phyloP scores from a whole-genome alignment of 1,140 invertebrate genomes.

The Drosophila seguyi region DNA sequence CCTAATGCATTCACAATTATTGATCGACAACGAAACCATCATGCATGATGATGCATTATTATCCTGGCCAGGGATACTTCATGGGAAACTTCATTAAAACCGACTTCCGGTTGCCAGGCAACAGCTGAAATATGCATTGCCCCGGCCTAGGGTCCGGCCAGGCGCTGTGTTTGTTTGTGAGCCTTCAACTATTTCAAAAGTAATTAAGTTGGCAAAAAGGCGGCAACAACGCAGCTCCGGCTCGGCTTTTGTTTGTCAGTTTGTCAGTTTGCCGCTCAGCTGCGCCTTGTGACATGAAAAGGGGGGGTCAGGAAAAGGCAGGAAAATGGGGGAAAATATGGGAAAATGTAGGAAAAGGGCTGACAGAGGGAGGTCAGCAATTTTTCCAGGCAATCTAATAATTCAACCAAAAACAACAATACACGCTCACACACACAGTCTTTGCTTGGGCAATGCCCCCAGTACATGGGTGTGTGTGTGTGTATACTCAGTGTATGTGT shows the following conservation, averaged over 20 bases:
- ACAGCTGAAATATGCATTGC: slow-evolving; percentile 42
- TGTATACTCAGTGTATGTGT: slow-evolving; percentile 8
- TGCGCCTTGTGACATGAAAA: slow-evolving; percentile 1
- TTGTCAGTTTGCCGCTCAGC: slow-evolving; percentile 14
- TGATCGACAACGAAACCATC: not conserved
- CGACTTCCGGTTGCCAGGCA: slow-evolving; percentile 55
- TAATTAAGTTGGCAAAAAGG: slow-evolving; percentile 78
- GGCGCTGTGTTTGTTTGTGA: slow-evolving; percentile 31
- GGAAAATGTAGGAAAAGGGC: not conserved
- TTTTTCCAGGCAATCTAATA: slow-evolving; percentile 81
- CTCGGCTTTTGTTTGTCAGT: slow-evolving; percentile 38
- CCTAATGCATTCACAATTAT: slow-evolving; percentile 44
- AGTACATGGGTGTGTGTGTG: not conserved
- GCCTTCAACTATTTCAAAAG: slow-evolving; percentile 74
- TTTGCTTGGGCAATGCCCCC: slow-evolving; percentile 19
- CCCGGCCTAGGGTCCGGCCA: not conserved
- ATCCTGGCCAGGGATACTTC: slow-evolving; percentile 32
- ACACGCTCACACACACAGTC: slow-evolving; percentile 6
- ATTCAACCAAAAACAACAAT: slow-evolving; percentile 57
- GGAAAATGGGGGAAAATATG: not conserved
- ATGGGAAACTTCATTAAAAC: slow-evolving; percentile 67
- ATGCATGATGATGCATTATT: not conserved
- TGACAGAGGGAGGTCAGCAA: slow-evolving; percentile 15
- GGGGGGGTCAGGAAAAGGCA: too few relatives aligned
- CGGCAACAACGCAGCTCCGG: slow-evolving; percentile 46